These are phyloP conservation scores for Bombus fervidus DNA, from an alignment of 1,140 invertebrate genomes.

Conservation along the genomic window DNA sequence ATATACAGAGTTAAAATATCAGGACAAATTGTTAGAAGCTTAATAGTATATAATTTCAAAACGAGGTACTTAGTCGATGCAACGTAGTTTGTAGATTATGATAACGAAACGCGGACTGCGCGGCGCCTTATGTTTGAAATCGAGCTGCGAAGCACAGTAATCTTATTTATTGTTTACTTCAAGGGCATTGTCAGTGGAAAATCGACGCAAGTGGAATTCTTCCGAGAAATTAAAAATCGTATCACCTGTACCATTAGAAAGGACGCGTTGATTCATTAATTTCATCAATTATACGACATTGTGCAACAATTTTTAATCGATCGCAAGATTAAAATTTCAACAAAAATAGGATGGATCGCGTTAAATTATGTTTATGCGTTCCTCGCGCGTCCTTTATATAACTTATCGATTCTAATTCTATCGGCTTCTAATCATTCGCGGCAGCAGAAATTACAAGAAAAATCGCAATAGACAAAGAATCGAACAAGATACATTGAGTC, in stretches of 20 bases:
- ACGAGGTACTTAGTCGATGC: not conserved
- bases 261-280: too few species aligned
- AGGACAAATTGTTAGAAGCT: not conserved
- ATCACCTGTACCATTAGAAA: too few species aligned
- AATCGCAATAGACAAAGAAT: not conserved
- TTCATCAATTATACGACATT: not conserved
- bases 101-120: not conserved
- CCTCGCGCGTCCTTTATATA: not conserved
- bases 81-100: not conserved
- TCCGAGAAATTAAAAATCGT: not conserved
- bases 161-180: not conserved
- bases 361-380: not conserved
- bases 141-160: not conserved
- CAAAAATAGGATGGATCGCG: not conserved
- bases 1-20: not conserved
- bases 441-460: not conserved
- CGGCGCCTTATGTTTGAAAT: not conserved
- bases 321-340: not conserved
- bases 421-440: not conserved
- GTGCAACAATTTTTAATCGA: not conserved
- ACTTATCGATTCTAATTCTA: not conserved
- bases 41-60: not conserved
- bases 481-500: not conserved
- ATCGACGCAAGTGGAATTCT: not conserved
- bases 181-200: not conserved